Evolutionary conservation across 1,140 invertebrate genomes (phyloP), one percentile per base, ranked within the genome.

Genomic region (Diprion similis): DNA sequence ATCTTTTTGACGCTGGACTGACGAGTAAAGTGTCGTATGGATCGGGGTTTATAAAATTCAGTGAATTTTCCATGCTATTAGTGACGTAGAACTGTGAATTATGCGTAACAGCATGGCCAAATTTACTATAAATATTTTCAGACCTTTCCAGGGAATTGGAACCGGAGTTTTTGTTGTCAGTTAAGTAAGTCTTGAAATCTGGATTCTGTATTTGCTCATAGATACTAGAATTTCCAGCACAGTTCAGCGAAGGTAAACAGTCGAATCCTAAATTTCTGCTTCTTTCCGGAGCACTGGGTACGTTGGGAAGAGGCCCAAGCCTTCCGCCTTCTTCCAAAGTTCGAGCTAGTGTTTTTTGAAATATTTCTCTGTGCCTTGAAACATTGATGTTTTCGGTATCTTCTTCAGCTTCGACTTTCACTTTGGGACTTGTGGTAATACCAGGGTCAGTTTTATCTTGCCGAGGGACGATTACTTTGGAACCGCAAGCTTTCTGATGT

Each of bases 201-300:
- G 77, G 71, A 65, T 72, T 46, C 19, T 67, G 67, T 1, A 75
- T 71, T 37, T 75, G 71, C 19, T 77, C 74, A 73, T 78, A 77
- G 46, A 74, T 71, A 10, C 45, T 72, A 11, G 70, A 67, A 68
- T 59, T 59, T 15, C 86, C 86, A 66, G 86, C 83, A 85, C 90
- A 90, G 71, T 89, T 89, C 51, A 90, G 81, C 10, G 87, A 89
- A 74, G 89, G 89, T 46, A 91, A 86, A 81, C 90, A 91, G 78
- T 90, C 76, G 69, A 78, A 78, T 7, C 73, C 75, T 68, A 74
- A 77, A 24, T 78, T 71, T 68, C 75, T 78, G 10, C 74, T 67
- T 6, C 46, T 66, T 51, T 70, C 74, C 15, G 71, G 72, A 17
- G 8, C 11, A 13, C 11, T 15, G n/a, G 48, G 46, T 48, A 66